Percentiles rank a stretch among this genome's conserved stretches.
These are phyloP conservation scores for Poeciliopsis turrubarensis DNA, from an alignment of 2,113 vertebrate genomes.

Conservation along the genomic window DNA sequence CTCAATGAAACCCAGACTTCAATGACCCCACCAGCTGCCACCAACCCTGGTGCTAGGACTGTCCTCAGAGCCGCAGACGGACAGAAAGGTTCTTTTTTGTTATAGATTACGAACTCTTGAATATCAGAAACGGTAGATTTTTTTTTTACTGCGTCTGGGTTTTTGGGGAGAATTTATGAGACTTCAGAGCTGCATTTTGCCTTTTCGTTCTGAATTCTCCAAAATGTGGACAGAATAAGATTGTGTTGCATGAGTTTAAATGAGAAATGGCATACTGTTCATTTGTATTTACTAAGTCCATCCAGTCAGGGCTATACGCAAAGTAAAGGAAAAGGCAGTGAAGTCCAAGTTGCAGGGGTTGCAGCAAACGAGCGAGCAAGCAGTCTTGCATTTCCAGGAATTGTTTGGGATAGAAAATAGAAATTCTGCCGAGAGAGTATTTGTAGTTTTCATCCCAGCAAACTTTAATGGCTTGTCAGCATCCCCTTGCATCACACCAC, in stretches of 20 bases:
- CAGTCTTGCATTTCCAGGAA: slow-evolving; percentile 57
- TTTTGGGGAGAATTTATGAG: not conserved
- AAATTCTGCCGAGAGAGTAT: slow-evolving; percentile 45
- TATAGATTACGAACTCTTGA: not conserved
- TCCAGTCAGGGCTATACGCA: slow-evolving; percentile 2
- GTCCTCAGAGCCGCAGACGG: slow-evolving; percentile 26
- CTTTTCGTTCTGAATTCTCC: slow-evolving; percentile 2
- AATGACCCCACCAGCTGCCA: not conserved
- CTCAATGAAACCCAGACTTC: too few species aligned
- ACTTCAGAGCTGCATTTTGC: slow-evolving; percentile 12
- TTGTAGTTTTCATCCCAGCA: slow-evolving; percentile 55
- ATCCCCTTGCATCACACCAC: slow-evolving; percentile 24
- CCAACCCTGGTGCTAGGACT: slow-evolving; percentile 4
- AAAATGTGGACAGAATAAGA: slow-evolving; percentile 44
- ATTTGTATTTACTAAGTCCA: slow-evolving; percentile 37
- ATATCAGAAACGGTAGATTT: slow-evolving; percentile 1
- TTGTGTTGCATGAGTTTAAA: slow-evolving; percentile 41
- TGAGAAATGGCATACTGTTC: slow-evolving; percentile 47
- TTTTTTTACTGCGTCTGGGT: not conserved
- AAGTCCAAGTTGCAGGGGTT: slow-evolving; percentile 38
- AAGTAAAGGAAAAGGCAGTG: not conserved
- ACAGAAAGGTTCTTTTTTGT: not conserved
- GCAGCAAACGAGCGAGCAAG: slow-evolving; percentile 25
- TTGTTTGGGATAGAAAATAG: slow-evolving; percentile 54
- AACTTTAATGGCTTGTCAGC: slow-evolving; percentile 31